These are phyloP conservation scores for Odiellus spinosus DNA, from an alignment of 2,888 invertebrate genomes.

Conservation along the genomic window DNA sequence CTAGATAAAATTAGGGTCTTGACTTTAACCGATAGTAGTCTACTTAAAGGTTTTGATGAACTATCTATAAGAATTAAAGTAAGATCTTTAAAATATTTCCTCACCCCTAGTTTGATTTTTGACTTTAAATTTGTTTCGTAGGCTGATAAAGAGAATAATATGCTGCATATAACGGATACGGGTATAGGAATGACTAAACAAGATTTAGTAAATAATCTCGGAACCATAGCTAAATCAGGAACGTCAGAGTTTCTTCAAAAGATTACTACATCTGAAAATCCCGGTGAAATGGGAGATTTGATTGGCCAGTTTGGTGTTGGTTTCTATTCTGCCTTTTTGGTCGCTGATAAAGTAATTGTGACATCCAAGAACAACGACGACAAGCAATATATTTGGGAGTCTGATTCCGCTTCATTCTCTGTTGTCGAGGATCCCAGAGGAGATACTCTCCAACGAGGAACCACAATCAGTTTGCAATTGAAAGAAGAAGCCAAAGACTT, in stretches of 20 bases:
- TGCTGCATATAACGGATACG: conserved; percentile 85
- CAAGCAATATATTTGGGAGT: conserved; percentile 93
- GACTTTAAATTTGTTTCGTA: conserved; percentile 18
- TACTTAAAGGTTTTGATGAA: conserved; percentile 61
- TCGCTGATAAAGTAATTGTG: conserved; percentile 89
- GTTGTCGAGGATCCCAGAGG: conserved; percentile 89
- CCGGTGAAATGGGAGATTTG: conserved; percentile 78
- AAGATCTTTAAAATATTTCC: conserved; percentile 9
- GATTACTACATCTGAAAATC: conserved; percentile 47
- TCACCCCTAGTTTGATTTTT: neutral
- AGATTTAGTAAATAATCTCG: conserved; percentile 87
- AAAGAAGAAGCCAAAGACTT: conserved; percentile 96
- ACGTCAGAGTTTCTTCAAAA: conserved; percentile 89
- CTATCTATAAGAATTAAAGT: conserved; percentile 70
- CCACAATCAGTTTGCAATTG: conserved; percentile 69
- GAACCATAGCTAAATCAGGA: conserved; percentile 95
- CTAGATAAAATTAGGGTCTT: conserved; percentile 91
- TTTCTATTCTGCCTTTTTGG: conserved; percentile 94
- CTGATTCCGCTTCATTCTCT: conserved; percentile 76
- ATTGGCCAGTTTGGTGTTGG: conserved; percentile 99
- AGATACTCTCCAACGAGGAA: conserved; percentile 73
- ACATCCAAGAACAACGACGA: conserved; percentile 89
- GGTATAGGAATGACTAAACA: conserved; percentile 94
- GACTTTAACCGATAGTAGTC: conserved; percentile 68
- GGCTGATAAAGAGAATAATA: conserved; percentile 78